Evolutionary conservation across 2,888 invertebrate species (phyloP).

Genomic region (Epirrhoe tristata): DNA sequence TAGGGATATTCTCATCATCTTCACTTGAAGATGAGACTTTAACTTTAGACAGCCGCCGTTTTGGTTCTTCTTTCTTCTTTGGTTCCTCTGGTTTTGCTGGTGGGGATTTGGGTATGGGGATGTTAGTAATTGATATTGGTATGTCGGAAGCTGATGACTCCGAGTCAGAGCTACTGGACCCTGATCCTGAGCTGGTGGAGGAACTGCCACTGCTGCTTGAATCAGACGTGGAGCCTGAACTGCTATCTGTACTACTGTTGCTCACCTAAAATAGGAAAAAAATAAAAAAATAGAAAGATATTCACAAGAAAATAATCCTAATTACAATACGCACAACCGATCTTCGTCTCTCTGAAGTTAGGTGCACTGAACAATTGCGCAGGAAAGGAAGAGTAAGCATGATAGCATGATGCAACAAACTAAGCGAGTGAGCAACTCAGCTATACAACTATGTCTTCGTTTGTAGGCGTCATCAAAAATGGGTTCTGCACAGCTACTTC

Average conservation of each 20-base stretch:
- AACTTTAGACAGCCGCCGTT: constrained; percentile 70
- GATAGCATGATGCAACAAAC: no score
- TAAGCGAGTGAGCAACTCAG: no score
- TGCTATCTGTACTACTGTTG: constrained; percentile 86
- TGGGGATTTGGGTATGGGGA: constrained; percentile 64
- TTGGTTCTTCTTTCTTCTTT: constrained; percentile 70
- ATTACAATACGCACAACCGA: no score
- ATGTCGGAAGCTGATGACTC: constrained; percentile 87
- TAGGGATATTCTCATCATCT: constrained; percentile 83
- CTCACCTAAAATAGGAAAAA: constrained; percentile 63
- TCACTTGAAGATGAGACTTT: constrained; percentile 86
- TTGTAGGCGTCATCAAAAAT: no score
- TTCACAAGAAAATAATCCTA: no score
- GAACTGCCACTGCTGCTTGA: constrained; percentile 89
- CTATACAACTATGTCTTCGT: no score
- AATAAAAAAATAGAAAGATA: no score
- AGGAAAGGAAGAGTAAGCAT: no score
- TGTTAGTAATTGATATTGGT: constrained; percentile 52
- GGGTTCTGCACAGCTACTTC: no score
- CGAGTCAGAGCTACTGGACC: constrained; percentile 88
- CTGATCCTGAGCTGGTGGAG: constrained; percentile 89
- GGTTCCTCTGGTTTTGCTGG: constrained; percentile 67
- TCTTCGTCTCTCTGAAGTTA: no score
- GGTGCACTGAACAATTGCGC: no score
- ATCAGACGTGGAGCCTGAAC: constrained; percentile 88